These are phyloP conservation scores for Mionectes macconnelli DNA, from an alignment of 2,113 vertebrate species.

Conservation along the genomic window DNA sequence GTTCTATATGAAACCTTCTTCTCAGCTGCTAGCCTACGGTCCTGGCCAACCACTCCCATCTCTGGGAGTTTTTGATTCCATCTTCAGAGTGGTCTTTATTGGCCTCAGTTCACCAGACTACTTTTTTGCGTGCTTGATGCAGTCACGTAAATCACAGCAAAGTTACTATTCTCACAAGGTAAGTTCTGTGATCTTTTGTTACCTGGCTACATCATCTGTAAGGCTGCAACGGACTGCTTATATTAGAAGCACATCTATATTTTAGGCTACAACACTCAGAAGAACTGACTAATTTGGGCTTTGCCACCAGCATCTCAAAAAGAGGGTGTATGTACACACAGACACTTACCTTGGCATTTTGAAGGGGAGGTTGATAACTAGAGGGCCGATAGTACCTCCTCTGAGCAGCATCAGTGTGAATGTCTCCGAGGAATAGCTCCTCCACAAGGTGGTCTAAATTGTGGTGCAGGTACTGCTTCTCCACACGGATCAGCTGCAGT, in stretches of 20 bases:
- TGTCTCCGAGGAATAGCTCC: constrained; percentile 93
- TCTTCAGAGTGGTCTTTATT: neutral
- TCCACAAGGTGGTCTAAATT: constrained; percentile 90
- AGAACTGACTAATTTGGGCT: neutral
- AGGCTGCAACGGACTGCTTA: neutral
- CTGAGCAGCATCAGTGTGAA: constrained; percentile 88
- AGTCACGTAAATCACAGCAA: neutral
- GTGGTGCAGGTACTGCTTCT: constrained; percentile 92
- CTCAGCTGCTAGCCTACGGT: neutral
- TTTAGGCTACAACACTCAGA: neutral
- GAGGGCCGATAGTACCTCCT: constrained; percentile 92
- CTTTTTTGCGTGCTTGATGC: neutral
- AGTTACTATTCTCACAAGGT: neutral
- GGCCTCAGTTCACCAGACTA: neutral
- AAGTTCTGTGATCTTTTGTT: neutral
- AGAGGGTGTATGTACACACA: neutral
- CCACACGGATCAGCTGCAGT: constrained; percentile 91
- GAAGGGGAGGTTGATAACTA: constrained; percentile 92
- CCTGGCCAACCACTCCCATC: neutral
- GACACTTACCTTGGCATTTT: constrained; percentile 86
- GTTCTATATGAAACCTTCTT: neutral
- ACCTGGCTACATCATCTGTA: neutral
- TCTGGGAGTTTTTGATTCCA: neutral
- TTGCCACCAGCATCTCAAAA: neutral
- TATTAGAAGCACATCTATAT: neutral